Conservation (phyloP, 92 coral and sea anemone species). For the Actinernus sp. region DNA sequence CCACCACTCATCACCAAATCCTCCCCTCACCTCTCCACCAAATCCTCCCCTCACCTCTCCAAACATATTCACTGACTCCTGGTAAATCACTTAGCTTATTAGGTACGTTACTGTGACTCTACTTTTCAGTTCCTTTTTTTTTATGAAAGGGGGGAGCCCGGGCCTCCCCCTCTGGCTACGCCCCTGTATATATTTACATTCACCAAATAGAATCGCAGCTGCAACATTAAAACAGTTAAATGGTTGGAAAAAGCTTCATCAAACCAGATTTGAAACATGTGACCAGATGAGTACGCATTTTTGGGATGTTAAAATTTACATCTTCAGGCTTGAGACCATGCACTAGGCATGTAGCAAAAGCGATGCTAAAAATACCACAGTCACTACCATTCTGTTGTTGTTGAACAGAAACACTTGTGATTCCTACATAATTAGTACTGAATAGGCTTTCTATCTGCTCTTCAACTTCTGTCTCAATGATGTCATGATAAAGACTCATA, state of each 20-base stretch:
- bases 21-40: too few species aligned
- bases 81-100: too few species aligned
- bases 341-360: slow-evolving; percentile 59
- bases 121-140: too few species aligned
- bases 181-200: too few species aligned
- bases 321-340: slow-evolving; percentile 18
- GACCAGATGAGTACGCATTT: slow-evolving; percentile 30
- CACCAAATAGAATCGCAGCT: too few species aligned
- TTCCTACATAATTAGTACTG: slow-evolving; percentile 33
- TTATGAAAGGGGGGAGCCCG: too few species aligned
- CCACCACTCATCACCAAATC: too few species aligned
- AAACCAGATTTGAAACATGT: slow-evolving; percentile 25
- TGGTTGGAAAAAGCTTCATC: slow-evolving; percentile 30
- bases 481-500: slow-evolving; percentile 51
- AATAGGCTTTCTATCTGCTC: slow-evolving; percentile 47
- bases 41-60: too few species aligned
- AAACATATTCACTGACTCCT: too few species aligned
- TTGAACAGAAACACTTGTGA: slow-evolving; percentile 46
- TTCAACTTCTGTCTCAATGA: slow-evolving; percentile 32
- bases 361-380: slow-evolving; percentile 52
- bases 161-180: too few species aligned
- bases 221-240: too few species aligned
- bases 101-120: too few species aligned
- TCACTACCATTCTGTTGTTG: slow-evolving; percentile 60
- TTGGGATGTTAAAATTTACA: slow-evolving; percentile 34